Percentiles rank a stretch among this genome's conserved stretches.
These are phyloP conservation scores for Regulus satrapa DNA, from an alignment of 2,113 vertebrate species.

Conservation along the genomic window DNA sequence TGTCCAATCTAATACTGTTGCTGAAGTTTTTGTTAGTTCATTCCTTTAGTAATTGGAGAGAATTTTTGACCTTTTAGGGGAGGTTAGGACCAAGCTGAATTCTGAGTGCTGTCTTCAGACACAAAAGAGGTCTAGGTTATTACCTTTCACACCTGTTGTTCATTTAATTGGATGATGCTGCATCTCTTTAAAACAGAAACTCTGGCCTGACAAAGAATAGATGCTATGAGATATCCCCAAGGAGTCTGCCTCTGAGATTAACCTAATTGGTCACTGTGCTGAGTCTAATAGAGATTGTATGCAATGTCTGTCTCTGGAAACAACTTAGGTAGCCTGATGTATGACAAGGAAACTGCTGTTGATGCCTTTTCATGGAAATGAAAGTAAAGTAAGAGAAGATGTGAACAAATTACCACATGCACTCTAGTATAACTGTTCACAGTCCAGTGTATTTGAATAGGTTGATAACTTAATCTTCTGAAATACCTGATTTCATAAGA, in stretches of 20 bases:
- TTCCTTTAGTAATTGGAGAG: slow-evolving; percentile 37
- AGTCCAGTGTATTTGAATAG: not conserved
- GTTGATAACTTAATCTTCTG: not conserved
- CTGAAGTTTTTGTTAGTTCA: slow-evolving; percentile 22
- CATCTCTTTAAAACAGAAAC: slow-evolving; percentile 44
- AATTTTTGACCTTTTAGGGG: slow-evolving; percentile 14
- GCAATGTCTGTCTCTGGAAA: not conserved
- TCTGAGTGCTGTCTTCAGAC: slow-evolving; percentile 19
- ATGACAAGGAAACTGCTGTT: not conserved
- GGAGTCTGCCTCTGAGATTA: slow-evolving; percentile 60
- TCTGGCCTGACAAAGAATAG: not conserved
- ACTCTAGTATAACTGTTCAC: not conserved
- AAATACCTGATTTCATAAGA: not conserved
- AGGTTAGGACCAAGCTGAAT: slow-evolving; percentile 46
- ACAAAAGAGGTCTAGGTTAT: slow-evolving; percentile 30
- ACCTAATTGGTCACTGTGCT: slow-evolving; percentile 61
- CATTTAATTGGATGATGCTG: slow-evolving; percentile 45
- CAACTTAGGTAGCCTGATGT: not conserved
- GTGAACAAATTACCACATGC: not conserved
- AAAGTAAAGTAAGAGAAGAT: not conserved
- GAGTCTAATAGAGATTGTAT: not conserved
- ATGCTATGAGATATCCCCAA: slow-evolving; percentile 10
- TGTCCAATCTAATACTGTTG: not conserved
- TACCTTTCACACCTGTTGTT: slow-evolving; percentile 36
- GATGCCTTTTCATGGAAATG: not conserved